Conservation (phyloP, 1,140 invertebrate genomes). For the Listronotus bonariensis region DNA sequence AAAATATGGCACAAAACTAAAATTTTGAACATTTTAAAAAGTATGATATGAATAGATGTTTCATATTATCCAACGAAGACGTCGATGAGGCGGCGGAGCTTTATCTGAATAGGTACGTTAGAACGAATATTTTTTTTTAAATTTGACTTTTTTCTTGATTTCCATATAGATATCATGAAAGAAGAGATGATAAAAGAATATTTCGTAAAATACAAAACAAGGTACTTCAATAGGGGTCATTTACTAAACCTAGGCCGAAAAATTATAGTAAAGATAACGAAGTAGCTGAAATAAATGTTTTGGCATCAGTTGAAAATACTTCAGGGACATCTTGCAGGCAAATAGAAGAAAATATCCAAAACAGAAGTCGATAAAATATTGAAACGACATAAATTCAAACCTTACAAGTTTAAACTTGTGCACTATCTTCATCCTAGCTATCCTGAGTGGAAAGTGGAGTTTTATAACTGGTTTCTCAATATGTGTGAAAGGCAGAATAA, state of each 20-base stretch:
- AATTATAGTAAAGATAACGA: background rate
- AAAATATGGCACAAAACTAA: too few relatives aligned
- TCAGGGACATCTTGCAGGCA: background rate
- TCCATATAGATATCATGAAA: too few relatives aligned
- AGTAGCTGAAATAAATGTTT: slow-evolving; percentile 3
- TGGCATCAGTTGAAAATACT: background rate
- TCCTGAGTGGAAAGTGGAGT: background rate
- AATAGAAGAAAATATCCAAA: background rate
- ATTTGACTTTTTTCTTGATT: slow-evolving; percentile 3
- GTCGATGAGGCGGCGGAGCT: background rate
- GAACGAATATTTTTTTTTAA: background rate
- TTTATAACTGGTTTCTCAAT: background rate
- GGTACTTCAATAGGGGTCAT: background rate
- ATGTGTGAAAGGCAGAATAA: too few relatives aligned
- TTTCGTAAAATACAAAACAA: background rate
- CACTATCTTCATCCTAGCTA: background rate
- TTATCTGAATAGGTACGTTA: slow-evolving; percentile 1
- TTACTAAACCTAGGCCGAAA: background rate
- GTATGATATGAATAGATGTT: slow-evolving; percentile 1
- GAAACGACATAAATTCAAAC: background rate
- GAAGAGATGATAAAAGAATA: too few relatives aligned
- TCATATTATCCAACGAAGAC: background rate
- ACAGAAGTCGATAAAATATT: background rate
- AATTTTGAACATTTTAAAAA: slow-evolving; percentile 4
- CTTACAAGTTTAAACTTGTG: slow-evolving; percentile 3